A percentile compares a stretch with the other conserved stretches of the same genome.
Conservation (phyloP, 2,113 vertebrate genomes). For the Engraulis encrasicolus region DNA sequence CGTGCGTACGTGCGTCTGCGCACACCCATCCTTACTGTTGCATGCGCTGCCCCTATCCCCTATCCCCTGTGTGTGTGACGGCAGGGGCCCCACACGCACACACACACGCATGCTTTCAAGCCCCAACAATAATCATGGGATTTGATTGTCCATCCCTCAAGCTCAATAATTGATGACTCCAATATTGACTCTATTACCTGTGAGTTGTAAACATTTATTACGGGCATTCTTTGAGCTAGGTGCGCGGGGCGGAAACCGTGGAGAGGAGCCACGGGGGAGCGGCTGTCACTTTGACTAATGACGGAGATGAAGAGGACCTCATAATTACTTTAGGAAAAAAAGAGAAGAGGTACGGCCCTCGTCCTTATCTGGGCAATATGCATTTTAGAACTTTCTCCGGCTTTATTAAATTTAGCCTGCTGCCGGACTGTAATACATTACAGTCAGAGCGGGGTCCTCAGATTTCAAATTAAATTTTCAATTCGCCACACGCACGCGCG, state of each 20-base stretch:
- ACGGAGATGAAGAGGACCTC: conserved; percentile 84
- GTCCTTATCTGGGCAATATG: conserved; percentile 81
- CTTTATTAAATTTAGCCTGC: conserved; percentile 79
- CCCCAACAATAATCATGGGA: conserved; percentile 84
- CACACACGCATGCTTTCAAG: conserved; percentile 62
- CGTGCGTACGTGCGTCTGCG: not conserved
- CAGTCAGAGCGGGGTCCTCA: conserved; percentile 79
- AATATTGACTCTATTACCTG: conserved; percentile 96
- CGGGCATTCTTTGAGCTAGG: conserved; percentile 76
- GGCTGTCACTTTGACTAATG: conserved; percentile 86
- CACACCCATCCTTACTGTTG: not conserved
- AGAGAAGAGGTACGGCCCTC: conserved; percentile 73
- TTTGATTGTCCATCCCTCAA: conserved; percentile 84
- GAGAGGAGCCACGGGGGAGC: conserved; percentile 84
- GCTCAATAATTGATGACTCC: conserved; percentile 91
- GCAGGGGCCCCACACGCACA: too few relatives aligned
- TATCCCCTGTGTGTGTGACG: too few relatives aligned
- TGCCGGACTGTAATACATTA: conserved; percentile 74
- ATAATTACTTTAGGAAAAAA: conserved; percentile 86
- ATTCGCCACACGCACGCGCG: conserved; percentile 69
- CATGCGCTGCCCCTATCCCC: too few relatives aligned
- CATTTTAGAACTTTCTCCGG: conserved; percentile 79
- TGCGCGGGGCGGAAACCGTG: conserved; percentile 80
- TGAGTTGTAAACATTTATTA: conserved; percentile 92
- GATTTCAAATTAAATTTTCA: conserved; percentile 83